These are phyloP conservation scores for Xyliphius kryptos DNA, from an alignment of 2,113 vertebrate genomes.

Conservation along the genomic window DNA sequence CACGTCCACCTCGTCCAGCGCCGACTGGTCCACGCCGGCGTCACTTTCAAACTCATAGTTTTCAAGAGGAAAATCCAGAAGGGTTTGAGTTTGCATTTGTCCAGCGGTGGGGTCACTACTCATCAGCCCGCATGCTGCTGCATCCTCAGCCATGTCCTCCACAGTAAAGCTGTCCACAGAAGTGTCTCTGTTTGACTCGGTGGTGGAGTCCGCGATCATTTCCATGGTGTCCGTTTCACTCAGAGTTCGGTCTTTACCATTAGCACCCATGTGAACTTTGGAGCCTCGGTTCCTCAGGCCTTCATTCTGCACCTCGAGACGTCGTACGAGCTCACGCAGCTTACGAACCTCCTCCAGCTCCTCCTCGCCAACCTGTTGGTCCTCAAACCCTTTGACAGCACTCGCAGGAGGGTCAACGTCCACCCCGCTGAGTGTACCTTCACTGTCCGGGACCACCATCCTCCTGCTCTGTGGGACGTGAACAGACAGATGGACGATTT, in stretches of 20 bases:
- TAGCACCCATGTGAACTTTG: slow-evolving; percentile 50
- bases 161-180: slow-evolving; percentile 45
- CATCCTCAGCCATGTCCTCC: slow-evolving; percentile 56
- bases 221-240: slow-evolving; percentile 53
- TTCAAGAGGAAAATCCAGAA: slow-evolving; percentile 41
- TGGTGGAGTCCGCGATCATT: slow-evolving; percentile 53
- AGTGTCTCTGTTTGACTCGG: slow-evolving; percentile 37
- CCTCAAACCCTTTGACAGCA: slow-evolving; percentile 51
- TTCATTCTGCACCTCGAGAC: slow-evolving; percentile 82
- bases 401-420: slow-evolving; percentile 57
- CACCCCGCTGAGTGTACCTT: slow-evolving; percentile 59
- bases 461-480: slow-evolving; percentile 37
- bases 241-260: slow-evolving; percentile 52
- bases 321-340: slow-evolving; percentile 77
- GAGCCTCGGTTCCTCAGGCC: slow-evolving; percentile 65
- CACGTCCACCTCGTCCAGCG: slow-evolving; percentile 79
- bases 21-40: slow-evolving; percentile 53
- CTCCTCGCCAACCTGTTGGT: slow-evolving; percentile 56
- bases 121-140: background rate
- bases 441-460: slow-evolving; percentile 82
- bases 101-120: slow-evolving; percentile 17
- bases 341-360: slow-evolving; percentile 82
- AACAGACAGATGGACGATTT: background rate
- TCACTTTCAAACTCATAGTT: slow-evolving; percentile 59
- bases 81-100: slow-evolving; percentile 40